A percentile compares a stretch with the other conserved stretches of the same genome.
Evolutionary conservation across 2,888 invertebrate species (phyloP).

Genomic region (Microdon myrmicae): DNA sequence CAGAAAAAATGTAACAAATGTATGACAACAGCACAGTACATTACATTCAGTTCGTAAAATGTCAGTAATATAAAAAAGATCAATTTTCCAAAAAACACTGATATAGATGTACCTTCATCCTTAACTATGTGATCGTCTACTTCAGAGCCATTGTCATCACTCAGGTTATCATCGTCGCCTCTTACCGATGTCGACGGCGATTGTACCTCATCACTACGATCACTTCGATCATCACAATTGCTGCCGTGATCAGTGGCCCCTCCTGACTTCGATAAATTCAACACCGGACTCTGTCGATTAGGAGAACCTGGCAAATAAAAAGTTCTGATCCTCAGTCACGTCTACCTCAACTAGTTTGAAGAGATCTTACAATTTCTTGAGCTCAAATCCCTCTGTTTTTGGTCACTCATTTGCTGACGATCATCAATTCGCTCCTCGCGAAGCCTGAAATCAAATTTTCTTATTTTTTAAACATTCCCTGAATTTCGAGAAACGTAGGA

Average conservation of each 20-base stretch:
- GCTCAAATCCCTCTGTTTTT: slow-evolving; percentile 85
- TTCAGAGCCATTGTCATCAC: slow-evolving; percentile 87
- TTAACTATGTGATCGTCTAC: slow-evolving; percentile 85
- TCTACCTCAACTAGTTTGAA: not conserved
- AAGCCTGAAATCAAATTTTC: slow-evolving; percentile 71
- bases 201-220: slow-evolving; percentile 71
- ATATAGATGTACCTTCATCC: slow-evolving; percentile 70
- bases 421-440: slow-evolving; percentile 89
- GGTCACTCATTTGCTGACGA: slow-evolving; percentile 83
- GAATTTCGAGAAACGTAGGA: not conserved
- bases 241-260: slow-evolving; percentile 75
- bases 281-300: slow-evolving; percentile 89
- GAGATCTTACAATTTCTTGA: slow-evolving; percentile 82
- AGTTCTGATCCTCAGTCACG: not conserved
- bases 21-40: not conserved
- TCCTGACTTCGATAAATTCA: slow-evolving; percentile 90
- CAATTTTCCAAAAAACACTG: too few species aligned
- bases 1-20: not conserved
- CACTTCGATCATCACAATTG: slow-evolving; percentile 72
- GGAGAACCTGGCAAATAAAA: slow-evolving; percentile 72
- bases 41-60: too few species aligned
- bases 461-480: slow-evolving; percentile 43
- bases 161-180: slow-evolving; percentile 79
- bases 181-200: slow-evolving; percentile 72
- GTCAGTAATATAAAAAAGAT: too few species aligned